Evolutionary conservation across 2,797 vertebrate species (phyloP).

Genomic region (Acanthopagrus latus): DNA sequence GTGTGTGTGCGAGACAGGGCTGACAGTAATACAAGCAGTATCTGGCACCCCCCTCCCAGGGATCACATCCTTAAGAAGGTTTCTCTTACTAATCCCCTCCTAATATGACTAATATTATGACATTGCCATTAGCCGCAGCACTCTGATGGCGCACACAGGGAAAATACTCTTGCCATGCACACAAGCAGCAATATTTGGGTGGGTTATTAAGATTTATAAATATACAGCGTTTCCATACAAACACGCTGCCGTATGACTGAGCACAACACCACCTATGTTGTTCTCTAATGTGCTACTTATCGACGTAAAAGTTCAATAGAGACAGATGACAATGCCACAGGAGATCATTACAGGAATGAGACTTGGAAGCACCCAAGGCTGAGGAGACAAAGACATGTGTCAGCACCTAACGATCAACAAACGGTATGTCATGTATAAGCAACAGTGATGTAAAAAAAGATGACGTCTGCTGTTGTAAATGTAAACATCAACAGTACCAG

Average conservation of each 20-base stretch:
- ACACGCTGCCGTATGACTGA: conserved; percentile 1
- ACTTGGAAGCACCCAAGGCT: conserved; percentile 29
- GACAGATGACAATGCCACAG: conserved; percentile 39
- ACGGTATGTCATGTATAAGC: conserved; percentile 14
- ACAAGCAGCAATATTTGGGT: conserved; percentile 9
- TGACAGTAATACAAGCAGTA: conserved; percentile 80
- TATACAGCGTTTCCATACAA: conserved; percentile 3
- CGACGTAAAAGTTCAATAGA: neutral
- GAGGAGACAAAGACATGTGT: conserved; percentile 42
- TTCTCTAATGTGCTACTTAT: conserved; percentile 12
- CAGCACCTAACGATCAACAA: conserved; percentile 41
- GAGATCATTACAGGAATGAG: conserved; percentile 44
- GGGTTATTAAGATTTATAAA: conserved; percentile 19
- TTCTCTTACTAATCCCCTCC: conserved; percentile 78
- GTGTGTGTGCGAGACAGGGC: conserved; percentile 60
- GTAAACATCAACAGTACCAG: conserved; percentile 6
- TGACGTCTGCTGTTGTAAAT: conserved; percentile 8
- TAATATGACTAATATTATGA: conserved; percentile 83
- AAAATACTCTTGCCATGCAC: conserved; percentile 10
- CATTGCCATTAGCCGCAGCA: conserved; percentile 73
- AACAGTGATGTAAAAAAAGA: conserved; percentile 13
- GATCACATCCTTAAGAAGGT: conserved; percentile 78
- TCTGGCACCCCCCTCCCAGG: conserved; percentile 71
- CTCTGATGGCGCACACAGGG: conserved; percentile 47
- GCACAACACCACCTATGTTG: neutral